These are phyloP conservation scores for Atherinomorus stipes DNA, from an alignment of 2,113 vertebrate species.

Conservation along the genomic window DNA sequence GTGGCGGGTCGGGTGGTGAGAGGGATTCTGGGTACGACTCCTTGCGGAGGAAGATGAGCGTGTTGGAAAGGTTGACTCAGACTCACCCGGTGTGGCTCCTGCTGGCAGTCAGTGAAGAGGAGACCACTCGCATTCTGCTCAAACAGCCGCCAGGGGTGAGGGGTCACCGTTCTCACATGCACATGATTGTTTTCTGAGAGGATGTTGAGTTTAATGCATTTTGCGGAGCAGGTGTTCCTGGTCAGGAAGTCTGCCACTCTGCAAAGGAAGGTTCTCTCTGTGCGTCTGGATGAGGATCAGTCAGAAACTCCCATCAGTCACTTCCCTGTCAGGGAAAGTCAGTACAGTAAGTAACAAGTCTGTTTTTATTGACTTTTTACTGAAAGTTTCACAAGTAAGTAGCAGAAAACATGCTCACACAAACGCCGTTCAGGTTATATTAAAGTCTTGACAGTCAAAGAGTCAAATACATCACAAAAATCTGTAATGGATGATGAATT, in stretches of 20 bases:
- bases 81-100: slow-evolving; percentile 93
- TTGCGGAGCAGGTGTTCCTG: slow-evolving; percentile 87
- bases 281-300: slow-evolving; percentile 82
- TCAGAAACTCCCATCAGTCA: slow-evolving; percentile 84
- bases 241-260: slow-evolving; percentile 88
- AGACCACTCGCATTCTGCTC: slow-evolving; percentile 84
- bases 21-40: slow-evolving; percentile 92
- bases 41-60: slow-evolving; percentile 88
- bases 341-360: slow-evolving; percentile 87
- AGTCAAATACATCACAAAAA: too few species aligned
- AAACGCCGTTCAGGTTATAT: too few species aligned
- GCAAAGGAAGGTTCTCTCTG: slow-evolving; percentile 92
- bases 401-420: too few species aligned
- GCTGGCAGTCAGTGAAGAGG: slow-evolving; percentile 87
- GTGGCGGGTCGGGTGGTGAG: slow-evolving; percentile 72
- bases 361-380: too few species aligned
- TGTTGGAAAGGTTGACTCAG: slow-evolving; percentile 90
- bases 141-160: slow-evolving; percentile 91
- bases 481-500: too few species aligned
- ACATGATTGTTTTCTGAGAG: background rate
- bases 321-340: slow-evolving; percentile 91
- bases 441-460: too few species aligned
- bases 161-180: background rate
- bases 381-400: too few species aligned
- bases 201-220: background rate